Conservation (phyloP, 1,140 invertebrate genomes). For the Lordiphosa stackelbergi region DNA sequence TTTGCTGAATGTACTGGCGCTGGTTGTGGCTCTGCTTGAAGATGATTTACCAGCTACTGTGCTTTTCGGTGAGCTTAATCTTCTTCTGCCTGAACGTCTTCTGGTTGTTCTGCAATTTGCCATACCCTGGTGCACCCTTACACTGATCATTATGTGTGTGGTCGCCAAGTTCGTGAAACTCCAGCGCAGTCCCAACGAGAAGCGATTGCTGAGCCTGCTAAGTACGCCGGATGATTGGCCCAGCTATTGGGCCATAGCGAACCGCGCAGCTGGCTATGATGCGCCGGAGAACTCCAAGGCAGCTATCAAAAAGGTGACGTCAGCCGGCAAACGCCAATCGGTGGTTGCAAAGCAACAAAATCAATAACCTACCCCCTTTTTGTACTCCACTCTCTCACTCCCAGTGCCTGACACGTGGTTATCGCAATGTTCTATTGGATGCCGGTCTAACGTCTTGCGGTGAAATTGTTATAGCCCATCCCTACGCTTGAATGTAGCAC, state of each 20-base stretch:
- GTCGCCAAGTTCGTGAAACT: constrained; percentile 74
- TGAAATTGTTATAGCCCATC: constrained; percentile 71
- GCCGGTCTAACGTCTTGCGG: constrained; percentile 66
- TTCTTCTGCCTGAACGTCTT: constrained; percentile 71
- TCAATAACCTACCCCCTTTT: constrained; percentile 59
- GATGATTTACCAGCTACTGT: constrained; percentile 74
- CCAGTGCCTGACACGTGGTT: constrained; percentile 71
- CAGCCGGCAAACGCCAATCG: constrained; percentile 14
- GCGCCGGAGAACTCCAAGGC: constrained; percentile 74
- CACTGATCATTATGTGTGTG: constrained; percentile 63
- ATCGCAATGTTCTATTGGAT: constrained; percentile 70
- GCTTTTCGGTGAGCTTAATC: constrained; percentile 60
- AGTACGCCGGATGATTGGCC: constrained; percentile 56
- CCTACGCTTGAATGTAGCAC: constrained; percentile 56
- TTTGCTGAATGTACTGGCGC: constrained; percentile 68
- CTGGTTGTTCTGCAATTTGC: constrained; percentile 75
- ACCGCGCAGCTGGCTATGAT: constrained; percentile 71
- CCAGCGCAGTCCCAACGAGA: constrained; percentile 67
- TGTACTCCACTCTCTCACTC: constrained; percentile 5
- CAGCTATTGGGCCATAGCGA: constrained; percentile 71
- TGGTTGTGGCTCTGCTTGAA: constrained; percentile 64
- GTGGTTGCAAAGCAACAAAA: constrained; percentile 43
- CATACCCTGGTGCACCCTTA: constrained; percentile 71
- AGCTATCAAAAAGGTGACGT: constrained; percentile 70
- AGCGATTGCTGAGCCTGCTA: constrained; percentile 57